Base-by-base conservation (phyloP, 2,797 vertebrate species). In the Sebastolobus alascanus region DNA sequence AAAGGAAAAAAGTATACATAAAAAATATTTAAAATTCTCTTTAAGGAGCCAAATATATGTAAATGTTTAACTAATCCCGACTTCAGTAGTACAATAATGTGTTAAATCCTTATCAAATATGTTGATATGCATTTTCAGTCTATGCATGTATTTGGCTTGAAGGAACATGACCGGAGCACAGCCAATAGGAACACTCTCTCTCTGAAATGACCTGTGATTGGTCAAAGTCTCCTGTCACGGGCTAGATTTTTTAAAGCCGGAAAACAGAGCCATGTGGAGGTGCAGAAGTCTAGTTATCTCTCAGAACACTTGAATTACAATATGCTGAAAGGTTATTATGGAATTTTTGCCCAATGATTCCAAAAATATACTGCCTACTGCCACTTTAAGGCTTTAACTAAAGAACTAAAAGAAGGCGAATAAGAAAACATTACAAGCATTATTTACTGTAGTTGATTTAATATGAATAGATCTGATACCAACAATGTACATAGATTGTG, bases 1-100 rank as follows among this genome's bases (percentile, higher is more conserved):
- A 52, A 52, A 52, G 7, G 0, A 52, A 0, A 52, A 8, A 52
- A 20, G 20, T 52, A 52, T n/a, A 52, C 0, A n/a, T 52, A n/a
- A n/a, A 20, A 8, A 14, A 2, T 6, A 25, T 43, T 37, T 18
- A 2, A 54, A 54, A 54, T 8, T 10, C 11, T 14, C 11, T 56
- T 27, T 13, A 27, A 56, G 22, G 3, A 2, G 22, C 22, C 22
- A 27, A 56, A 27, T 27, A 56, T 56, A 3, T 25, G 22, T 22
- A 56, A 13, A 55, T 25, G 3, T 5, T 55, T 3, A 35, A 52
- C 20, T 0, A 52, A n/a, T 52, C 4, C 9, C 50, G 0, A 54
- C 1, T 22, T 52, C n/a, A 54, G 9, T 4, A 54, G 10, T n/a
- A 54, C 52, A 54, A 22, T 54, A 54, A 55, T 59, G 43, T 56